Percentiles rank a stretch among this genome's conserved stretches.
Conservation (phyloP, 1,140 invertebrate genomes). For the Drosophila erecta region DNA sequence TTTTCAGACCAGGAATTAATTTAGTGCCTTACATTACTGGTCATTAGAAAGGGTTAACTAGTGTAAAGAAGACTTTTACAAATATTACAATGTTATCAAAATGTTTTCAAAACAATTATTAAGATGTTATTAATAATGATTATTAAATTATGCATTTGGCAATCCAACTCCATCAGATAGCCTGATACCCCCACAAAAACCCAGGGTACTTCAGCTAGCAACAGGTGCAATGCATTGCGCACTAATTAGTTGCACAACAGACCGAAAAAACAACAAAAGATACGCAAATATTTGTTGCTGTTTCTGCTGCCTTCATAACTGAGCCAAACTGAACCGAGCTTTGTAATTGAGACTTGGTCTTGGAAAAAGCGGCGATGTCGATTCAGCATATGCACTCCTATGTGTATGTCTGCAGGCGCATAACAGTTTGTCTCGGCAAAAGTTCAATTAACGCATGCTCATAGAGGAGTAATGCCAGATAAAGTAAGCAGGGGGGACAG, state of each 20-base stretch:
- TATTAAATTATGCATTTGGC: neutral
- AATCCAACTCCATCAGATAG: neutral
- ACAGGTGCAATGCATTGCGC: constrained; percentile 77
- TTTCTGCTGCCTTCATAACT: constrained; percentile 58
- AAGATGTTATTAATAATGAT: neutral
- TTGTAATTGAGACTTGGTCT: constrained; percentile 53
- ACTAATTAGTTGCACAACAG: constrained; percentile 83
- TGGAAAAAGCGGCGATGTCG: constrained; percentile 20
- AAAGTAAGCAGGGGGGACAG: neutral
- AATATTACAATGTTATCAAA: no score
- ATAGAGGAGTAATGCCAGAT: constrained; percentile 33
- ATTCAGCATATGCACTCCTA: constrained; percentile 44
- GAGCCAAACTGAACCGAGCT: constrained; percentile 17
- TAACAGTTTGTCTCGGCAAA: constrained; percentile 76
- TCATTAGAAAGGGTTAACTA: neutral
- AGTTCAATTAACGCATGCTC: constrained; percentile 80
- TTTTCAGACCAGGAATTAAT: neutral
- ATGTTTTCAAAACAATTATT: neutral
- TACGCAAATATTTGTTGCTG: constrained; percentile 73
- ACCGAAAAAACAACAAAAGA: constrained; percentile 81
- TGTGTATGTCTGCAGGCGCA: constrained; percentile 63
- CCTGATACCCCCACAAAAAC: neutral
- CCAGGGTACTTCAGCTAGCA: constrained; percentile 34
- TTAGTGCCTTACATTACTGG: neutral
- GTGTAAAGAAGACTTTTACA: neutral